Base-by-base conservation (phyloP, 2,797 vertebrate genomes). In the Ispidina picta region DNA sequence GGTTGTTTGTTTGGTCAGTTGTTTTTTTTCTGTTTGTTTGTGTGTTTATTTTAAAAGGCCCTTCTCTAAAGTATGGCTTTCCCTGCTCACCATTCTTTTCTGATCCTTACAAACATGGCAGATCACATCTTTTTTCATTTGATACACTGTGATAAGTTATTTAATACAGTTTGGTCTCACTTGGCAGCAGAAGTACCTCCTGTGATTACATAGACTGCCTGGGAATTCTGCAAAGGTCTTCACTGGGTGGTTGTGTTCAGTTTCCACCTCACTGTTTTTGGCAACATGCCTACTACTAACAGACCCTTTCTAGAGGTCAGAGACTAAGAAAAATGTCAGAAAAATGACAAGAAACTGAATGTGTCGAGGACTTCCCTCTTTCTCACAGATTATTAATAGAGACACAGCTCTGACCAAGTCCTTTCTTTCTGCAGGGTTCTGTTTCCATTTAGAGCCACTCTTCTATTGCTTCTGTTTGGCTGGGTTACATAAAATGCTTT, bases 181-280 rank as follows among this genome's bases (percentile, higher is more conserved):
- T 41, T 54, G 37, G 65, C 54, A 80, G 84, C 35, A 80, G 62
- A 31, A 28, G 35, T 68, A 39, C 31, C 21, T 79, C 20, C 46
- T 51, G 49, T 6, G 3, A 28, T 31, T 37, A 35, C 41, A 31
- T 1, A 19, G 58, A 16, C 23, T 59, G 12, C n/a, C 48, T 48
- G 59, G 59, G 25, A 55, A 51, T 43, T 76, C 65, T 69, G 63
- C n/a, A 59, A 15, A 21, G 6, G 44, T 33, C 33, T 44, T 33
- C 63, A 6, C 0, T 18, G n/a, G 4, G 25, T 16, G 1, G 9
- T 19, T 20, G 15, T 23, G 46, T 46, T 62, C 54, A 15, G 1
- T 69, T 77, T 41, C 29, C 59, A 63, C 64, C 51, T 78, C 46
- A 8, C 29, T 73, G 21, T 9, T 55, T 29, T 75, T 76, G 83